Base-by-base conservation (phyloP, 1,140 invertebrate genomes). In the Drosophila trapezifrons region DNA sequence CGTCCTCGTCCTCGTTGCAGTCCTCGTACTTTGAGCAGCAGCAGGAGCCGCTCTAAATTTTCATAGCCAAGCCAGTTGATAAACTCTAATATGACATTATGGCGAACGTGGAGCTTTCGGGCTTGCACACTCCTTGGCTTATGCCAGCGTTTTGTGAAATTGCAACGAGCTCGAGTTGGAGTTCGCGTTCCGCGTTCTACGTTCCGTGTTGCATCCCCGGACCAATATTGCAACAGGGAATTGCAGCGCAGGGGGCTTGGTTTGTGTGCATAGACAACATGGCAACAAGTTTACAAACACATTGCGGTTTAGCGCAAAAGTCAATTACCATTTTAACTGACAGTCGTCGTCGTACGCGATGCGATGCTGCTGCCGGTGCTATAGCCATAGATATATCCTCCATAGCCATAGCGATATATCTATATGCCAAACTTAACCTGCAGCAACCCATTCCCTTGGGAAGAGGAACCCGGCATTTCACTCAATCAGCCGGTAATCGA, bases 61-160 rank as follows among this genome's bases (percentile, higher is more conserved):
- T 86, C 84, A 86, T 86, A 87, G 82, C 70, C 62, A 42, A 78
- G 64, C 56, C 75, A 87, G 84, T 86, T 86, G 83, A 83, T 86
- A 83, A 86, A 86, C 84, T 87, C 80, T 79, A 86, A 86, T 86
- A 86, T 89, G 83, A 86, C 83, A 86, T 86, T 86, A 86, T 87
- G 38, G 59, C 52, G 60, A 42, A 25, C 49, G 63, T 32, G 57
- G 56, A 57, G 64, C 46, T 47, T 15, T 46, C 29, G 37, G 45
- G 63, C 49, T 51, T 40, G 42, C 47, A 60, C 70, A 71, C 70
- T 76, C 76, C 83, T 86, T 78, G 78, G 66, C 82, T 86, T 87
- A 82, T 86, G 79, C 83, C 70, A 79, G 83, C 66, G 82, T 83
- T 86, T 87, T 87, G 84, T 60, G 57, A 86, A 86, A 86, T 86